phyloP scores from a whole-genome alignment of 1,140 invertebrate genomes.

The Drosophila tropicalis region DNA sequence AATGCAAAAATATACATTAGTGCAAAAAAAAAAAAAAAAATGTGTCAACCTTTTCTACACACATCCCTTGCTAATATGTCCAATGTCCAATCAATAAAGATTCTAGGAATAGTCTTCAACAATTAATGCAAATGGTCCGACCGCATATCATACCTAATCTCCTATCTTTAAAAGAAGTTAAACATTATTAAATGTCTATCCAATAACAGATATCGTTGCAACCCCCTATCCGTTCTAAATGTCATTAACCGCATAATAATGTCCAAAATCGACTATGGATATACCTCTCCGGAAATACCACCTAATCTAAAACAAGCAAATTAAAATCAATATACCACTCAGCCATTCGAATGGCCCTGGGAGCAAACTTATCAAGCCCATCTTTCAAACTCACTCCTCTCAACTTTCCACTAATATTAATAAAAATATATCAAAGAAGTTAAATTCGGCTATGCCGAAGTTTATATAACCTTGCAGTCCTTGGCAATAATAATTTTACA shows the following conservation, averaged over 20 bases:
- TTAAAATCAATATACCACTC: background rate
- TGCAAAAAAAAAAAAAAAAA: no score
- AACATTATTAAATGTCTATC: background rate
- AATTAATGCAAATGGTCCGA: background rate
- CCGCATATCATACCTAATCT: background rate
- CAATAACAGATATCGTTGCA: background rate
- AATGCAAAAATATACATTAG: no score
- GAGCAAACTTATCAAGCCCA: background rate
- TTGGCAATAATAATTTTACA: no score
- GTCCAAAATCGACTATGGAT: no score
- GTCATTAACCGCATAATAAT: background rate
- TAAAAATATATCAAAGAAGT: no score
- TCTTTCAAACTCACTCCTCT: no score
- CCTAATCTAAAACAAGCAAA: no score
- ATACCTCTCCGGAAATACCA: no score
- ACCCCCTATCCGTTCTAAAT: background rate
- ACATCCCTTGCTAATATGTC: background rate
- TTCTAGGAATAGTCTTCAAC: background rate
- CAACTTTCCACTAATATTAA: no score
- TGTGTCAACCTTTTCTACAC: no score
- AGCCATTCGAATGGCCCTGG: background rate
- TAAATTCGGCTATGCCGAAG: no score
- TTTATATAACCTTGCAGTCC: no score
- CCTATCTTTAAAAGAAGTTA: background rate
- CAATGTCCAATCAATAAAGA: background rate